A percentile compares a stretch with the other conserved stretches of the same genome.
Conservation (phyloP, 2,888 invertebrate genomes). For the Oasisia sp. region DNA sequence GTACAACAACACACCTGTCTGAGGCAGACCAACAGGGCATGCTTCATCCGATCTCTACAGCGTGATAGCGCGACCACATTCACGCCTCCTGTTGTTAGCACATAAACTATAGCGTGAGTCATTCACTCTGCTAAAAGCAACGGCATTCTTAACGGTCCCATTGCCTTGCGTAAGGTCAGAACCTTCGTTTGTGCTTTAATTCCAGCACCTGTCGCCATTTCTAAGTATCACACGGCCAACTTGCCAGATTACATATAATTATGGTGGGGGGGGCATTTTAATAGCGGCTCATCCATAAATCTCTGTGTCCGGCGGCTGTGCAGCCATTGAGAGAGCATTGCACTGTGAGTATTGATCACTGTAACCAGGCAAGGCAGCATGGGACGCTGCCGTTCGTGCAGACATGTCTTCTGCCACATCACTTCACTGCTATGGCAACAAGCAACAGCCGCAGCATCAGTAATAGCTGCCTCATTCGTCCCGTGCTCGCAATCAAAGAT, state of each 20-base stretch:
- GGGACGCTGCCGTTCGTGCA: not conserved
- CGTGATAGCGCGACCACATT: not conserved
- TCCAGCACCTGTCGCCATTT: not conserved
- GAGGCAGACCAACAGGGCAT: not conserved
- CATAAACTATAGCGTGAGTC: not conserved
- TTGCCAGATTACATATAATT: not conserved
- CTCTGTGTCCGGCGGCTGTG: not conserved
- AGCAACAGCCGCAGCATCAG: not conserved
- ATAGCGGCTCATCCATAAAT: not conserved
- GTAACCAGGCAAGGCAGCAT: not conserved
- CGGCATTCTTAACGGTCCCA: not conserved
- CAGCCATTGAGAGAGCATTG: not conserved
- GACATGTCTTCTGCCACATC: slow-evolving; percentile 8
- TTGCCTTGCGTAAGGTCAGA: not conserved
- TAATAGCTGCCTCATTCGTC: not conserved
- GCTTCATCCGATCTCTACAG: not conserved
- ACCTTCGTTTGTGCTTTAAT: not conserved
- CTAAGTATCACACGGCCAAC: not conserved
- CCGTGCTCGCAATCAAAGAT: not conserved
- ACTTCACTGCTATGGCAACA: slow-evolving; percentile 9
- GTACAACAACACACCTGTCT: not conserved
- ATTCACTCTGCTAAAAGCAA: not conserved
- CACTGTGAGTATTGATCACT: not conserved
- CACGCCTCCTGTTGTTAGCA: not conserved
- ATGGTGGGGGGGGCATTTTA: not conserved